These are phyloP conservation scores for Octopus sinensis DNA, from an alignment of 1,140 invertebrate species.

Conservation along the genomic window DNA sequence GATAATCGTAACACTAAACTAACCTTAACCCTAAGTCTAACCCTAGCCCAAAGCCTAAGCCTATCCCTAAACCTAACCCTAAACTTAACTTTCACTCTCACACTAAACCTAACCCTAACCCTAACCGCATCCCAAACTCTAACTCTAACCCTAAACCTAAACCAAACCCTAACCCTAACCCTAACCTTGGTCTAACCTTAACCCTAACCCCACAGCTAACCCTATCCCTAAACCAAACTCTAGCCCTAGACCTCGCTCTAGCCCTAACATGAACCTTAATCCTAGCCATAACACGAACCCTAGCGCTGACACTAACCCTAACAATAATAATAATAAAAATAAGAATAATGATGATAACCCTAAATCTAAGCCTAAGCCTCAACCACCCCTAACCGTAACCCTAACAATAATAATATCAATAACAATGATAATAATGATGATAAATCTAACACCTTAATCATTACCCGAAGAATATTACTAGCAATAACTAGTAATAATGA, in stretches of 20 bases:
- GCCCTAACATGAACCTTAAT: background rate
- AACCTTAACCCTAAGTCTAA: slow-evolving; percentile 31
- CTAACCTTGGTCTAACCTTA: slow-evolving; percentile 29
- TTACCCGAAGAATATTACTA: too few relatives aligned
- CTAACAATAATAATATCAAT: background rate
- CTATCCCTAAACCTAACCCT: too few relatives aligned
- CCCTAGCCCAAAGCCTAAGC: too few relatives aligned
- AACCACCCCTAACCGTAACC: background rate
- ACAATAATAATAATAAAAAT: background rate
- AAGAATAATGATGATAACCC: background rate
- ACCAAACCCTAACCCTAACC: too few relatives aligned
- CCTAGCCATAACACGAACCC: background rate
- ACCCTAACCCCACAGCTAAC: slow-evolving; percentile 20
- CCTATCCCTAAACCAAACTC: slow-evolving; percentile 13
- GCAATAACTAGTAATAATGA: background rate
- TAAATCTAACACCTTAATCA: background rate
- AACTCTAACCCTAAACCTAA: too few relatives aligned
- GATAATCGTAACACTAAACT: slow-evolving; percentile 27
- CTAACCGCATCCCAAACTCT: too few relatives aligned
- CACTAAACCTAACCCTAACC: too few relatives aligned
- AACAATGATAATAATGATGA: background rate
- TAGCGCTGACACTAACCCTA: slow-evolving; percentile 23
- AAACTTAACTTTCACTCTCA: too few relatives aligned
- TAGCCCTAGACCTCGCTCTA: background rate
- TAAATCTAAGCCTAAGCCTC: background rate